Base-by-base conservation (phyloP, 1,140 invertebrate species). In the Euwallacea fornicatus region DNA sequence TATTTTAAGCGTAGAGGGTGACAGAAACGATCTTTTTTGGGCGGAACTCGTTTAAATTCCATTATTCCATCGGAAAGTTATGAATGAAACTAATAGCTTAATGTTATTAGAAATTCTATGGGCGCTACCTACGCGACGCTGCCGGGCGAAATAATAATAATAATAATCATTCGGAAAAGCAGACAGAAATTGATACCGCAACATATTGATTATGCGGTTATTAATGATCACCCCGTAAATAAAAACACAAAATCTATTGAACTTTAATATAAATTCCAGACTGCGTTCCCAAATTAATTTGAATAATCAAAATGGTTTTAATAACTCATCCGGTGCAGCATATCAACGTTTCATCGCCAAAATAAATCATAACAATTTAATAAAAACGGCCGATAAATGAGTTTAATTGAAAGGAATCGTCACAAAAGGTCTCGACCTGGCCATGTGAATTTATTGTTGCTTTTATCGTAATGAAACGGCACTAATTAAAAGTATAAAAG, bases 341-440 rank as follows among this genome's bases (percentile, higher is more conserved):
- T 63, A 63, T 63, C 42, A 46, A 63, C 21, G 13, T 47, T 46
- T 63, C 61, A 63, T 63, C 13, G 43, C 46, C 46, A 2, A 68
- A 68, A 68, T 68, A 68, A 60, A 68, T 68, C 66, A 68, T 46
- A 68, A 68, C 44, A 42, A 68, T 68, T 61, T 21, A 68, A 60
- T 68, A 44, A 68, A 60, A 60, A 33, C 21, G n/a, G 2, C 21
- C 42, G 56, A 68, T 59, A 60, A 68, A 68, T 33, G 47, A 33
- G 13, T 41, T 68, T 68, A 68, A 68, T 68, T 68, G 66, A 68
- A 68, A 68, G 44, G 58, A 59, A 59, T 47, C 16, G 50, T 59
- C 58, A 65, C 58, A 50, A 47, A 61, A 53, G 21, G 55, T 60
- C 66, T n/a, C 42, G 66, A 68, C 66, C 66, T 59, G 55, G 50